Conservation (phyloP, 1,140 invertebrate species). For the Platorchestia sp. region DNA sequence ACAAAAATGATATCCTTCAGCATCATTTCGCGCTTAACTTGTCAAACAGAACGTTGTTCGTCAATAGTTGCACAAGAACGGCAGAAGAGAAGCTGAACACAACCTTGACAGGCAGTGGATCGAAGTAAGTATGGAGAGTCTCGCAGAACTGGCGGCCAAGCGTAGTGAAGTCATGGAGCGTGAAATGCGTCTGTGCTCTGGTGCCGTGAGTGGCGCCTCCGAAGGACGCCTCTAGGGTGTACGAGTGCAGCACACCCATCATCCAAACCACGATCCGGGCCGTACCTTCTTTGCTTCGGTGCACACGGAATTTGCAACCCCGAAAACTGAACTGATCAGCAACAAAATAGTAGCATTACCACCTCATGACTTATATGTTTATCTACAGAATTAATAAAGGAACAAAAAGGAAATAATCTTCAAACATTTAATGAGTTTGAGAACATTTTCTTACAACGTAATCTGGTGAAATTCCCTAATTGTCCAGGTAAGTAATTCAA, state of each 20-base stretch:
- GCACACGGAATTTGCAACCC: conserved; percentile 92
- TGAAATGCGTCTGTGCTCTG: conserved; percentile 88
- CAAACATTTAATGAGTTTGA: too few relatives aligned
- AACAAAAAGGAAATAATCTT: not conserved
- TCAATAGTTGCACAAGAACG: not conserved
- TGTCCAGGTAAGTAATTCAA: too few relatives aligned
- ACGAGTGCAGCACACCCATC: conserved; percentile 93
- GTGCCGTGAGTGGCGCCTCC: conserved; percentile 81
- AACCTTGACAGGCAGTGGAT: conserved; percentile 88
- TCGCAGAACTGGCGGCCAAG: conserved; percentile 92
- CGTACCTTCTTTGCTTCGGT: conserved; percentile 93
- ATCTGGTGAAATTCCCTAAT: too few relatives aligned
- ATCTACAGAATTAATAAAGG: too few relatives aligned
- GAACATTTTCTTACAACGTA: not conserved
- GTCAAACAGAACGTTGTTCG: not conserved
- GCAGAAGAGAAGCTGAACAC: not conserved
- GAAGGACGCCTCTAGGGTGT: conserved; percentile 94
- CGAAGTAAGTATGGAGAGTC: conserved; percentile 90
- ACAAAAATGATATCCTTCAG: not conserved
- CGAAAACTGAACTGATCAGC: conserved; percentile 87
- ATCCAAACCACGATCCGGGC: conserved; percentile 94
- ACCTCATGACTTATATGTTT: not conserved
- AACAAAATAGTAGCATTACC: not conserved
- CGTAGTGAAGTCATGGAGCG: conserved; percentile 82
- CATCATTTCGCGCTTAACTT: not conserved